Percentiles rank a stretch among this genome's conserved stretches.
Evolutionary conservation across 1,140 invertebrate species (phyloP).

Genomic region (Scaptomyza montana): DNA sequence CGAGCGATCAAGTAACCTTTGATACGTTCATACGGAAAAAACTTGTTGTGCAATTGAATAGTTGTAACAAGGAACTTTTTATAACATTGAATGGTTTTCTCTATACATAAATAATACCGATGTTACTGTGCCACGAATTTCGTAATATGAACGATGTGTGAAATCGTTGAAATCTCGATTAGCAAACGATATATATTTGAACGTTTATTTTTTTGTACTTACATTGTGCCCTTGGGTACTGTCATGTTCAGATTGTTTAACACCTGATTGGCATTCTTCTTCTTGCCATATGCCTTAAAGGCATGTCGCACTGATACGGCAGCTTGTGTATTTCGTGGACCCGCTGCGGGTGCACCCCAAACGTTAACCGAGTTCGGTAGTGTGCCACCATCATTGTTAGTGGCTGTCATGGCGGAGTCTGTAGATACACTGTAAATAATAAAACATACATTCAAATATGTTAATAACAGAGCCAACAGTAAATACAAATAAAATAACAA

Average conservation of each 20-base stretch:
- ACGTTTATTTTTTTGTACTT: constrained; percentile 84
- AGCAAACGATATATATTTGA: not conserved
- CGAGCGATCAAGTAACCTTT: constrained; percentile 61
- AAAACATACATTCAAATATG: constrained; percentile 6
- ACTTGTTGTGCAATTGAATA: constrained; percentile 40
- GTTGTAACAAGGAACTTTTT: constrained; percentile 54
- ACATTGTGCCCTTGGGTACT: constrained; percentile 96
- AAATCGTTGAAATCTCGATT: constrained; percentile 43
- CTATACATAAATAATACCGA: not conserved
- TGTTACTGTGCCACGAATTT: constrained; percentile 20
- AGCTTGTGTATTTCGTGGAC: constrained; percentile 85
- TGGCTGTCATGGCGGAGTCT: constrained; percentile 73
- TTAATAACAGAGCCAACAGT: constrained; percentile 1
- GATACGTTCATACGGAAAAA: constrained; percentile 31
- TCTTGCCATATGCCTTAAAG: constrained; percentile 94
- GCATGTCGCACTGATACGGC: constrained; percentile 93
- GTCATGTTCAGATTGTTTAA: constrained; percentile 95
- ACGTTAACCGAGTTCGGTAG: constrained; percentile 54
- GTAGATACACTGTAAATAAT: constrained; percentile 64
- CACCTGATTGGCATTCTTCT: constrained; percentile 92
- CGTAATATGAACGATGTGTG: constrained; percentile 35
- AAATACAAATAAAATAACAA: not conserved
- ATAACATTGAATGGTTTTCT: constrained; percentile 42
- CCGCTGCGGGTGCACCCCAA: constrained; percentile 77
- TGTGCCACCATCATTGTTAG: constrained; percentile 83